These are phyloP conservation scores for Mechanitis messenoides DNA, from an alignment of 2,888 invertebrate species.

Conservation along the genomic window DNA sequence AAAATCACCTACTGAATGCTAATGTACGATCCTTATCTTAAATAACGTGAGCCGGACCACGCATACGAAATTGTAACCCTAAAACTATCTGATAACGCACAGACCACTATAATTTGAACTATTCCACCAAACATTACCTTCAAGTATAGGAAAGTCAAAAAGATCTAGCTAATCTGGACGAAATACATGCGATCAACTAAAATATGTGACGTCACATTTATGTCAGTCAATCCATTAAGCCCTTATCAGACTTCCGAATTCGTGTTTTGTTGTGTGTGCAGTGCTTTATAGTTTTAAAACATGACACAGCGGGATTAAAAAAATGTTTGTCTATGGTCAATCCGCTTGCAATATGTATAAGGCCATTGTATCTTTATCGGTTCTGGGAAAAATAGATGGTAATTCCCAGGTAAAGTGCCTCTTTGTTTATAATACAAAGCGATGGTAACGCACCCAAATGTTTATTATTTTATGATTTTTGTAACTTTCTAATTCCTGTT, in stretches of 20 bases:
- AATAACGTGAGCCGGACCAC: slow-evolving; percentile 67
- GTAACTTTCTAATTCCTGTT: slow-evolving; percentile 18
- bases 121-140: slow-evolving; percentile 13
- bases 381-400: slow-evolving; percentile 36
- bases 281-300: slow-evolving; percentile 54
- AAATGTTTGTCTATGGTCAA: slow-evolving; percentile 20
- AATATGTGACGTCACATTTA: slow-evolving; percentile 76
- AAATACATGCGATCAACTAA: slow-evolving; percentile 64
- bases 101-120: slow-evolving; percentile 43
- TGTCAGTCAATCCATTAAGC: slow-evolving; percentile 75
- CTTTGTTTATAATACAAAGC: slow-evolving; percentile 34
- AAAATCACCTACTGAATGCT: slow-evolving; percentile 55
- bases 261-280: slow-evolving; percentile 59
- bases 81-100: slow-evolving; percentile 68
- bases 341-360: slow-evolving; percentile 19
- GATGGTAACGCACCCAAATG: slow-evolving; percentile 17
- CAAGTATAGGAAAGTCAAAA: slow-evolving; percentile 9
- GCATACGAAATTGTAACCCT: slow-evolving; percentile 71
- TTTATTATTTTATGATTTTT: slow-evolving; percentile 24
- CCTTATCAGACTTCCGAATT: slow-evolving; percentile 73
- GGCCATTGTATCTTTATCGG: slow-evolving; percentile 26
- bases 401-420: slow-evolving; percentile 38
- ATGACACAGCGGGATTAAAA: slow-evolving; percentile 50
- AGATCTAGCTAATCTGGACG: slow-evolving; percentile 43
- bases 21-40: slow-evolving; percentile 64